Percentiles rank a stretch among this genome's conserved stretches.
These are phyloP conservation scores for Micronisus gabar DNA, from an alignment of 2,113 vertebrate species.

Conservation along the genomic window DNA sequence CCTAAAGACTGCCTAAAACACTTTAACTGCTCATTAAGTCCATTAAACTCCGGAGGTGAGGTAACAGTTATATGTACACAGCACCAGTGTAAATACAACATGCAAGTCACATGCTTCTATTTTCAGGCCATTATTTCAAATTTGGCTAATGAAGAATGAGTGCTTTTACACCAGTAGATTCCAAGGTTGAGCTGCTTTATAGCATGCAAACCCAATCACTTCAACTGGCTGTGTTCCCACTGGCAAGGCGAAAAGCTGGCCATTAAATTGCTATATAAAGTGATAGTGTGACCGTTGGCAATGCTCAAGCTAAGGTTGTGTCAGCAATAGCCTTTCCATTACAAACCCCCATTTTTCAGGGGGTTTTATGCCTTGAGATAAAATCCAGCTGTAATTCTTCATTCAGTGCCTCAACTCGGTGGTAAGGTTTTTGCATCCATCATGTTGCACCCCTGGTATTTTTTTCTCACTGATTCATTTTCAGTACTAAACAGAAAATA, in stretches of 20 bases:
- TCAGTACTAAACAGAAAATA: slow-evolving; percentile 4
- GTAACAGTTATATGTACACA: not conserved
- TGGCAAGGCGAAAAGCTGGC: slow-evolving; percentile 2
- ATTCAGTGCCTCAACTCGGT: not conserved
- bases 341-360: slow-evolving; percentile 35
- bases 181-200: slow-evolving; percentile 39
- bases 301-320: slow-evolving; percentile 51
- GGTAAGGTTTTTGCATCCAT: not conserved
- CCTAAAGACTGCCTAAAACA: not conserved
- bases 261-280: slow-evolving; percentile 55
- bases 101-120: not conserved
- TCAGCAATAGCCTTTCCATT: slow-evolving; percentile 45
- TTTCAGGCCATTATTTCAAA: slow-evolving; percentile 52
- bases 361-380: slow-evolving; percentile 33
- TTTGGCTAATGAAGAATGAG: slow-evolving; percentile 33
- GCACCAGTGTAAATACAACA: slow-evolving; percentile 18
- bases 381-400: slow-evolving; percentile 23
- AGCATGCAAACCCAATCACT: slow-evolving; percentile 23
- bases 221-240: slow-evolving; percentile 16
- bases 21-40: slow-evolving; percentile 14
- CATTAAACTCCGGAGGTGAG: slow-evolving; percentile 1
- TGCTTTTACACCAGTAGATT: not conserved
- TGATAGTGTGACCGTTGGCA: slow-evolving; percentile 23
- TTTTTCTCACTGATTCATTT: slow-evolving; percentile 1
- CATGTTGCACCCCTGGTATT: not conserved